Percentiles rank a stretch among this genome's conserved stretches.
phyloP scores from a whole-genome alignment of 2,113 vertebrate genomes.

The Malurus melanocephalus region DNA sequence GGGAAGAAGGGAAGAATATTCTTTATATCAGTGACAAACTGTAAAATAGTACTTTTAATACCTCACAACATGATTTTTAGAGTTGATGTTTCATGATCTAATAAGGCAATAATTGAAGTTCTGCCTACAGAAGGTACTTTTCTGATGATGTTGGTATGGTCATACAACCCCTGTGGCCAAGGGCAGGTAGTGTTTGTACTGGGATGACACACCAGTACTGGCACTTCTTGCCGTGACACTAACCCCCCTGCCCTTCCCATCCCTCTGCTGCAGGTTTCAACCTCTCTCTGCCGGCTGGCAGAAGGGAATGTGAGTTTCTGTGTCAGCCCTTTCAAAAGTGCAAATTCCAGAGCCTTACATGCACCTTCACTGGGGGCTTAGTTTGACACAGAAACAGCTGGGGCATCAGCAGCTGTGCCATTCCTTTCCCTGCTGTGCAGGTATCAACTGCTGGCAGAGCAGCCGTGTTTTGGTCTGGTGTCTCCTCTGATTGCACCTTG shows the following conservation, averaged over 20 bases:
- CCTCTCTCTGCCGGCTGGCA: neutral
- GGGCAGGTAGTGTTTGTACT: neutral
- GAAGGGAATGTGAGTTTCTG: neutral
- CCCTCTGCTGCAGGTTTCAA: neutral
- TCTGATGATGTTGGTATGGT: neutral
- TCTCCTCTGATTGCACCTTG: neutral
- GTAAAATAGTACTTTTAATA: neutral
- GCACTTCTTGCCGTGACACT: neutral
- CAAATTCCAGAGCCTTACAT: neutral
- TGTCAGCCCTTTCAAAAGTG: neutral
- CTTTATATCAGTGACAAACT: neutral
- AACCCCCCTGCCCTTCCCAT: neutral
- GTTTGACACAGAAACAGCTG: neutral
- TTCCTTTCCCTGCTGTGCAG: neutral
- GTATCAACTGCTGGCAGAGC: neutral
- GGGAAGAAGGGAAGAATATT: neutral
- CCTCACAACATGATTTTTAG: neutral
- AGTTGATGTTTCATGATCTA: neutral
- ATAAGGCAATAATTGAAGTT: neutral
- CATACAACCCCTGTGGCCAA: neutral
- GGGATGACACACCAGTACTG: neutral
- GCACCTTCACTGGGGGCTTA: neutral
- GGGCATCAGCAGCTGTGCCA: accelerated
- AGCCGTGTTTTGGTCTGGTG: neutral
- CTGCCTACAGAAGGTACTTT: neutral